These are phyloP conservation scores for Setophaga petechia DNA, from an alignment of 2,113 vertebrate genomes.

Conservation along the genomic window DNA sequence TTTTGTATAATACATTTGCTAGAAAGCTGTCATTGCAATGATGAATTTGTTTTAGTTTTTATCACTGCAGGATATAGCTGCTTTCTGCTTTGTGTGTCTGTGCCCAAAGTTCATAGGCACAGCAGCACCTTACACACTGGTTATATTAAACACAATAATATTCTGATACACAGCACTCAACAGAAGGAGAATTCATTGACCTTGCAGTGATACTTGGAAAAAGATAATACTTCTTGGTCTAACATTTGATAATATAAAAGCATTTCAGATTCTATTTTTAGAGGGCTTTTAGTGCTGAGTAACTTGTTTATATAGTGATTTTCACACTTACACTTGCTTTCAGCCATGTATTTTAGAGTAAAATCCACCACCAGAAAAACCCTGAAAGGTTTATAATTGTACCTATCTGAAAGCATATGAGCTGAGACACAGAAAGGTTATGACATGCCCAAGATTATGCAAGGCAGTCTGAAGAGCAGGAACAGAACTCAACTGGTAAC, in stretches of 20 bases:
- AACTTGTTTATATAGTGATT: background rate
- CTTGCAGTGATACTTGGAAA: conserved; percentile 11
- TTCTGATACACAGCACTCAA: conserved; percentile 14
- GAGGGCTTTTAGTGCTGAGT: background rate
- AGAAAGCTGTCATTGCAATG: background rate
- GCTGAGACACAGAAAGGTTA: background rate
- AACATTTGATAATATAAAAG: background rate
- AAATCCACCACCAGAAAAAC: background rate
- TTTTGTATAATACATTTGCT: conserved; percentile 11
- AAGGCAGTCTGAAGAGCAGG: background rate
- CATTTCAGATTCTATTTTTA: background rate
- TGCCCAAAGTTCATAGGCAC: background rate
- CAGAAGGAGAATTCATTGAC: conserved; percentile 35
- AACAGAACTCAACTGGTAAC: background rate
- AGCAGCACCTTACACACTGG: conserved; percentile 18
- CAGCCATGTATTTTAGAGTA: background rate
- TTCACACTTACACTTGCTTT: background rate
- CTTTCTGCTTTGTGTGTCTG: background rate
- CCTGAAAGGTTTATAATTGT: background rate
- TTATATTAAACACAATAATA: conserved; percentile 31
- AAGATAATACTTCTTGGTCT: conserved; percentile 12
- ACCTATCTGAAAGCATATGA: background rate
- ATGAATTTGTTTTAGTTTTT: background rate
- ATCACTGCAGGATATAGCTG: background rate
- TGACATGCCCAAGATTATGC: background rate